Evolutionary conservation across 2,797 vertebrate species (phyloP).

Genomic region (Psittacula derbiana): DNA sequence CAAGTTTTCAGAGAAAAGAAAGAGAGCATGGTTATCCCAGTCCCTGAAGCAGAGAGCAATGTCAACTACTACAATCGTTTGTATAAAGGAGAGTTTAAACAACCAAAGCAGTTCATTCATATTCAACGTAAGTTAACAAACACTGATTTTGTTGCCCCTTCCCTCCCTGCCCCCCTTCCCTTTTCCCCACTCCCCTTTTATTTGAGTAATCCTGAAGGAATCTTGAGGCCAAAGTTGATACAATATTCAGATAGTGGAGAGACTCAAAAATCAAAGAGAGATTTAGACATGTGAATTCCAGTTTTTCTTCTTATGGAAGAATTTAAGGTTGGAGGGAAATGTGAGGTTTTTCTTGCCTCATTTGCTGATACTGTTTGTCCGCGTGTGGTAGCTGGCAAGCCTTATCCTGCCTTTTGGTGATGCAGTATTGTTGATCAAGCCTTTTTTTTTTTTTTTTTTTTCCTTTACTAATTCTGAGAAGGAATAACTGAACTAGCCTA

Average conservation of each 20-base stretch:
- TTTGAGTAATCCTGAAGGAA: not conserved
- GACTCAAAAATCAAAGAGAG: not conserved
- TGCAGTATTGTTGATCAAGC: not conserved
- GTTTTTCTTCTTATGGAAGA: not conserved
- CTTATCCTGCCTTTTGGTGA: not conserved
- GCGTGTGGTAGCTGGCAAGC: not conserved
- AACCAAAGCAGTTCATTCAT: constrained; percentile 94
- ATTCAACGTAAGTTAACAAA: constrained; percentile 88
- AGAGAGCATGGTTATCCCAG: constrained; percentile 94
- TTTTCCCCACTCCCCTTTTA: not conserved
- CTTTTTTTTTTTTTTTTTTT: not conserved
- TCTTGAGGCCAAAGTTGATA: not conserved
- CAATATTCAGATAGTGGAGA: not conserved
- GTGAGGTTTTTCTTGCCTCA: not conserved
- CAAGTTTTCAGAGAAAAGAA: constrained; percentile 94
- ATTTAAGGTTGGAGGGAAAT: not conserved
- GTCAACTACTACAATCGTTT: constrained; percentile 92
- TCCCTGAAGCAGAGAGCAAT: constrained; percentile 90
- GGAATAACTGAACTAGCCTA: not conserved
- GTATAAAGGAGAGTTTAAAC: constrained; percentile 90
- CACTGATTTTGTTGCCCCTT: not conserved
- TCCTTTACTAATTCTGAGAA: not conserved
- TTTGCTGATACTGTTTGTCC: not conserved
- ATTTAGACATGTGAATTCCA: not conserved
- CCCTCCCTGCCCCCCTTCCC: not conserved